Percentiles rank a stretch among this genome's conserved stretches.
Evolutionary conservation across 2,797 vertebrate species (phyloP).

Genomic region (Erpetoichthys calabaricus): DNA sequence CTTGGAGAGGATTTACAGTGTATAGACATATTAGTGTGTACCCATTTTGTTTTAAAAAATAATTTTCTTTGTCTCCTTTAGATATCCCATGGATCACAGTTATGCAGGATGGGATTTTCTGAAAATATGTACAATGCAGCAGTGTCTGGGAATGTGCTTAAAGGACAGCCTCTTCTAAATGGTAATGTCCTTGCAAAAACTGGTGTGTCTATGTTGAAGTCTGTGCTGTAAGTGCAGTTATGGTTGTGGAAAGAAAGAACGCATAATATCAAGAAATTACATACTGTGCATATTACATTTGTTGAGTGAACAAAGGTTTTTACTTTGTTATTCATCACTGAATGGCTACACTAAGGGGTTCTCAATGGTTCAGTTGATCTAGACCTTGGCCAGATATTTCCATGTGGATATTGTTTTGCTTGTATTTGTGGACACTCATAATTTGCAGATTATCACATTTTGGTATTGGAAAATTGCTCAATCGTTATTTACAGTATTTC

Average conservation of each 20-base stretch:
- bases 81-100: slow-evolving; percentile 57
- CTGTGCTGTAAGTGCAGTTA: neutral
- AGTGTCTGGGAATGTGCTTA: slow-evolving; percentile 57
- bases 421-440: too few relatives aligned
- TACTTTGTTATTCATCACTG: too few relatives aligned
- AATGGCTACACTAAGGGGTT: too few relatives aligned
- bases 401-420: too few relatives aligned
- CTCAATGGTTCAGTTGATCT: too few relatives aligned
- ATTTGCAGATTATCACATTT: too few relatives aligned
- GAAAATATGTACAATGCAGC: slow-evolving; percentile 73
- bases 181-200: slow-evolving; percentile 46
- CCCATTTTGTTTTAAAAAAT: slow-evolving; percentile 26
- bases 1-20: slow-evolving; percentile 5
- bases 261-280: too few relatives aligned
- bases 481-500: too few relatives aligned
- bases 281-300: too few relatives aligned
- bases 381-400: too few relatives aligned
- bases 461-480: too few relatives aligned
- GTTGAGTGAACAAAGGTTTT: too few relatives aligned
- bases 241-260: neutral
- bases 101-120: slow-evolving; percentile 85
- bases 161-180: slow-evolving; percentile 79
- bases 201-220: neutral
- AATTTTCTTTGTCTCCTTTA: slow-evolving; percentile 24
- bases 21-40: slow-evolving; percentile 22